Conservation (phyloP, 2,113 vertebrate genomes). For the Marmota flaviventris region DNA sequence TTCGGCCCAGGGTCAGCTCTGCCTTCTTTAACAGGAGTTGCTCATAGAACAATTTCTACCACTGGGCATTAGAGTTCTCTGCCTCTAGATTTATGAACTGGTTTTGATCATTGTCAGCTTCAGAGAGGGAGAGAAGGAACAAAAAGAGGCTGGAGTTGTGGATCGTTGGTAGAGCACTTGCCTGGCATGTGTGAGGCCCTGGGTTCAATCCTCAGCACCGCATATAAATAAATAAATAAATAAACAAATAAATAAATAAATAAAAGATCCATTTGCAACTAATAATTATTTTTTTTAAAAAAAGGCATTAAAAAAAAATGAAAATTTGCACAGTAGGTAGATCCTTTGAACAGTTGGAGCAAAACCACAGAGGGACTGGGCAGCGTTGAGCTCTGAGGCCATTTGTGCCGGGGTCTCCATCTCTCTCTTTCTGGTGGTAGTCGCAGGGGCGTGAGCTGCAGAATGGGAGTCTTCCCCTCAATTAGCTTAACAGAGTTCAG, state of each 20-base stretch:
- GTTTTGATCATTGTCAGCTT: neutral
- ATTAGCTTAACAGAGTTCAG: too few relatives aligned
- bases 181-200: too few relatives aligned
- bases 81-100: neutral
- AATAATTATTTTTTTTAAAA: too few relatives aligned
- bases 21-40: neutral
- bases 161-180: too few relatives aligned
- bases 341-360: neutral
- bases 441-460: neutral
- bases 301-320: neutral
- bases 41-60: neutral
- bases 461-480: neutral
- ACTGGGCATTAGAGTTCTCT: neutral
- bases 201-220: too few relatives aligned
- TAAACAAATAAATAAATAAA: too few relatives aligned
- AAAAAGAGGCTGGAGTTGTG: neutral
- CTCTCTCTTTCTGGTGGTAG: neutral
- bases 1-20: neutral
- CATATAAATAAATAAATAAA: too few relatives aligned
- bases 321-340: neutral
- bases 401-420: fast-evolving
- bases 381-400: neutral
- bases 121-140: neutral
- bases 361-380: neutral
- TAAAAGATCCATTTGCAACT: too few relatives aligned